Evolutionary conservation across 1,140 invertebrate genomes (phyloP).

Genomic region (Panulirus ornatus): DNA sequence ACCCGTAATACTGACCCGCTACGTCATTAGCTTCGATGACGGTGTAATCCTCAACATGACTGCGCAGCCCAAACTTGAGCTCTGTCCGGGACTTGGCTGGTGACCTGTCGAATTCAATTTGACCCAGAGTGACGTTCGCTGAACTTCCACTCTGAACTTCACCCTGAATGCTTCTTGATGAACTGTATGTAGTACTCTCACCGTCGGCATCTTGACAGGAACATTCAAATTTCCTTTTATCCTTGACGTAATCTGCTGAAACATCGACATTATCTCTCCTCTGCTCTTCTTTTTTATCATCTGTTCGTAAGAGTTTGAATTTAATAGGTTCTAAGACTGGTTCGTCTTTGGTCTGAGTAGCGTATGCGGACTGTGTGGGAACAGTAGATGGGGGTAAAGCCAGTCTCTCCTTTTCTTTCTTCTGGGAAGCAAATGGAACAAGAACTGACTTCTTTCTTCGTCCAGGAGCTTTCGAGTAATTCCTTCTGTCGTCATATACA

Average conservation of each 20-base stretch:
- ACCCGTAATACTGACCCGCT: slow-evolving; percentile 8
- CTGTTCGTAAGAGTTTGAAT: background rate
- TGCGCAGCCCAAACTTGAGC: background rate
- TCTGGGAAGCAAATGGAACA: background rate
- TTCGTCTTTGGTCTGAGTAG: background rate
- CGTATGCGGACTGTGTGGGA: background rate
- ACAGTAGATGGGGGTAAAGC: background rate
- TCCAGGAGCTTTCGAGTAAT: background rate
- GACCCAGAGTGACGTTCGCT: background rate
- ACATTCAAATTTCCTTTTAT: too few species aligned
- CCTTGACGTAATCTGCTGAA: background rate
- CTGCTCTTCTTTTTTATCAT: background rate
- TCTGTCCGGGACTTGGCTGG: background rate
- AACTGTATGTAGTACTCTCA: background rate
- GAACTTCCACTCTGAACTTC: background rate
- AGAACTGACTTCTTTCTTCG: background rate
- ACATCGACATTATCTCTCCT: background rate
- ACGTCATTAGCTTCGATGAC: slow-evolving; percentile 2
- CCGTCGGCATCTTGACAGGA: too few species aligned
- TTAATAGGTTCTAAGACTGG: background rate
- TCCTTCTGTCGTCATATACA: slow-evolving; percentile 29
- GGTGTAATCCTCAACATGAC: slow-evolving; percentile 27
- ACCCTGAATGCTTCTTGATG: background rate
- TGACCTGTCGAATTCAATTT: background rate
- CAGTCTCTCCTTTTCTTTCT: background rate